phyloP scores from a whole-genome alignment of 2,888 invertebrate genomes.

The Drosophila demipolita region DNA sequence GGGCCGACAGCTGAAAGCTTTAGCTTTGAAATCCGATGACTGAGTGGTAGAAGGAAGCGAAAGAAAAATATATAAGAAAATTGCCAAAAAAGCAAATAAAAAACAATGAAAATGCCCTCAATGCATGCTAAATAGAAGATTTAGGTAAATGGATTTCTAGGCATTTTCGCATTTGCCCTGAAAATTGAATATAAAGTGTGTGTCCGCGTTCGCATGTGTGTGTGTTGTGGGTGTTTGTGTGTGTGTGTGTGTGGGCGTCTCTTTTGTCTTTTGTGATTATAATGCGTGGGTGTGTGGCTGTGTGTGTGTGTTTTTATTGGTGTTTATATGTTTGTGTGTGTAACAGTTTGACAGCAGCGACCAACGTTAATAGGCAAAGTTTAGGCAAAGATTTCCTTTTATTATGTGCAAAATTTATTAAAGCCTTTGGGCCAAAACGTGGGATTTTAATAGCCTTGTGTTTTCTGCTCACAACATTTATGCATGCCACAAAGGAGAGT shows the following conservation, averaged over 20 bases:
- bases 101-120: constrained; percentile 80
- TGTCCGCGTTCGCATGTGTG: constrained; percentile 22
- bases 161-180: constrained; percentile 76
- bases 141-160: constrained; percentile 82
- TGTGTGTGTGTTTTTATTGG: constrained; percentile 17
- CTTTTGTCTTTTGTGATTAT: constrained; percentile 41
- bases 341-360: constrained; percentile 38
- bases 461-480: constrained; percentile 15
- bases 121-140: constrained; percentile 83
- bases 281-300: constrained; percentile 24
- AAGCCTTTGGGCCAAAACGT: constrained; percentile 67
- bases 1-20: constrained; percentile 20
- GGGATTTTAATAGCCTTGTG: constrained; percentile 66
- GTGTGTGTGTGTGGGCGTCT: constrained; percentile 20
- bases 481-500: constrained; percentile 1
- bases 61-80: constrained; percentile 29
- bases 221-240: constrained; percentile 26
- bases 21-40: constrained; percentile 76
- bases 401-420: constrained; percentile 78
- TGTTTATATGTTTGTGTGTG: constrained; percentile 20
- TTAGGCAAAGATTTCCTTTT: constrained; percentile 78
- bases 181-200: constrained; percentile 75
- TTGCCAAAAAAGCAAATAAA: constrained; percentile 58
- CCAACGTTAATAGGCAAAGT: constrained; percentile 72
- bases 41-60: constrained; percentile 34